Conservation (phyloP, 2,888 invertebrate genomes). For the Zonitis immaculata region DNA sequence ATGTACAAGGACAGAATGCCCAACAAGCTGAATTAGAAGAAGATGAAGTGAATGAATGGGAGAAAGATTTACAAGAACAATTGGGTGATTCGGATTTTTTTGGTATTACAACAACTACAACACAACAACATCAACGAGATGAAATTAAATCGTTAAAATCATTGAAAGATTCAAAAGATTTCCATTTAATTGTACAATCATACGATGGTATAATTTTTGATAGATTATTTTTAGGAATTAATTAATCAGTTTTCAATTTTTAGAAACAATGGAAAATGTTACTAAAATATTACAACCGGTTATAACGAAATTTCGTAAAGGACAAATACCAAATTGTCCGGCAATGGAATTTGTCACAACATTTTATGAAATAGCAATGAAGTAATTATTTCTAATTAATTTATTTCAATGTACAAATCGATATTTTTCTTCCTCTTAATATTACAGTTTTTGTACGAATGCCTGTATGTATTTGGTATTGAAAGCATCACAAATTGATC, state of each 20-base stretch:
- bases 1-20: slow-evolving; percentile 60
- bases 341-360: slow-evolving; percentile 68
- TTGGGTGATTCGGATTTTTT: slow-evolving; percentile 53
- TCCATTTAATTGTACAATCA: slow-evolving; percentile 67
- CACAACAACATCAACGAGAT: neutral
- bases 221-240: neutral
- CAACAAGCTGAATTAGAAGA: slow-evolving; percentile 76
- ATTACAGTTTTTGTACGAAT: slow-evolving; percentile 78
- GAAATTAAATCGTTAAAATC: slow-evolving; percentile 62
- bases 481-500: slow-evolving; percentile 67
- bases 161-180: slow-evolving; percentile 84
- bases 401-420: slow-evolving; percentile 6
- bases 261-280: slow-evolving; percentile 55
- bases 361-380: slow-evolving; percentile 44
- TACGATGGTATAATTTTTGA: slow-evolving; percentile 57
- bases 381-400: slow-evolving; percentile 42
- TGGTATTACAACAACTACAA: slow-evolving; percentile 17
- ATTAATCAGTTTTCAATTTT: slow-evolving; percentile 15
- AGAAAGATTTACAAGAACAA: slow-evolving; percentile 68
- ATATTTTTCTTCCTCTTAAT: slow-evolving; percentile 6
- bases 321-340: slow-evolving; percentile 59
- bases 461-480: slow-evolving; percentile 80
- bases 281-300: slow-evolving; percentile 65
- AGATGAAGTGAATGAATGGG: slow-evolving; percentile 59
- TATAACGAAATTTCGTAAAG: slow-evolving; percentile 57